Conservation (phyloP, 2,797 vertebrate species). For the Protonibea diacanthus region DNA sequence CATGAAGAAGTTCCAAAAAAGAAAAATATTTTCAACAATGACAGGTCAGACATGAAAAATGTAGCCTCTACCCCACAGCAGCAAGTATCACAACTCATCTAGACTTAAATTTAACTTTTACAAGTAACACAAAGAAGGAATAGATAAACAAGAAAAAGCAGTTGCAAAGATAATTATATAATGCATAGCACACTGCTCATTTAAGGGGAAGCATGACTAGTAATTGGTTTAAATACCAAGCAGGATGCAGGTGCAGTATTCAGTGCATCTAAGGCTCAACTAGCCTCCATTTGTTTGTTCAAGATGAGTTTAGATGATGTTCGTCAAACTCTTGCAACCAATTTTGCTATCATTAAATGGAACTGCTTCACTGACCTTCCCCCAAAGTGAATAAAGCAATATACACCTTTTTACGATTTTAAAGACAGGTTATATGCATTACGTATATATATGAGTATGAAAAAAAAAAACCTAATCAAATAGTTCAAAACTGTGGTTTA, state of each 20-base stretch:
- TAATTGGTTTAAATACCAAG: constrained; percentile 91
- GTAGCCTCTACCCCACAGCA: constrained; percentile 88
- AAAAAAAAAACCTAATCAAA: constrained; percentile 90
- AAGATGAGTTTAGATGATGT: constrained; percentile 86
- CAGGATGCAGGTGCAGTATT: constrained; percentile 91
- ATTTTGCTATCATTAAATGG: constrained; percentile 87
- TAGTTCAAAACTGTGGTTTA: constrained; percentile 95
- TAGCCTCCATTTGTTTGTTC: constrained; percentile 83
- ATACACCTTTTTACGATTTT: constrained; percentile 91
- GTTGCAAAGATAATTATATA: constrained; percentile 93
- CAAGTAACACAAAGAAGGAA: constrained; percentile 82
- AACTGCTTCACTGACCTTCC: constrained; percentile 89
- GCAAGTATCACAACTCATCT: constrained; percentile 94
- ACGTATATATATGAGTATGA: constrained; percentile 90
- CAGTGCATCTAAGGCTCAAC: constrained; percentile 90
- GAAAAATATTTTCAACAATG: constrained; percentile 24
- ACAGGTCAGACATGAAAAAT: constrained; percentile 76
- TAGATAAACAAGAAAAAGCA: constrained; percentile 87
- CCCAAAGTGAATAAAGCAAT: constrained; percentile 95
- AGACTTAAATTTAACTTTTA: constrained; percentile 90
- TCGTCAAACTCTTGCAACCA: constrained; percentile 89
- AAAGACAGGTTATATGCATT: constrained; percentile 96
- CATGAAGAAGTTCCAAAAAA: constrained; percentile 43
- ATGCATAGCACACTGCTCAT: constrained; percentile 98
- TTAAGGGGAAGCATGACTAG: constrained; percentile 94